Evolutionary conservation across 2,888 invertebrate species (phyloP).

Genomic region (Endotricha flammealis): DNA sequence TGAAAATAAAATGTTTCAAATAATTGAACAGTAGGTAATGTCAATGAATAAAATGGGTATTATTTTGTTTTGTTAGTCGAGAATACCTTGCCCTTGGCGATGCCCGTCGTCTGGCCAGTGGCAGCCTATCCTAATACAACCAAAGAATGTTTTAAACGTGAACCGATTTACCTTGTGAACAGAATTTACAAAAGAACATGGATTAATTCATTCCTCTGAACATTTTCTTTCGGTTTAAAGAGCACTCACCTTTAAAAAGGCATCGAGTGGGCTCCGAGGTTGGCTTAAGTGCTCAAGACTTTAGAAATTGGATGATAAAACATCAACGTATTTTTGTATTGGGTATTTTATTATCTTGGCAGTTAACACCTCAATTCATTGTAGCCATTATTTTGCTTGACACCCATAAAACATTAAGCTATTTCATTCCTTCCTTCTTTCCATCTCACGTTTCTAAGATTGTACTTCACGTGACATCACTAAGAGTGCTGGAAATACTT

Average conservation of each 20-base stretch:
- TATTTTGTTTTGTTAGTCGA: too few relatives aligned
- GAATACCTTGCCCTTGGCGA: too few relatives aligned
- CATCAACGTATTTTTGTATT: constrained; percentile 20
- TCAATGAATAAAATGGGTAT: too few relatives aligned
- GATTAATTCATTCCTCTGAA: constrained; percentile 36
- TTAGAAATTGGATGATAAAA: constrained; percentile 25
- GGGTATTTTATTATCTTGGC: constrained; percentile 11
- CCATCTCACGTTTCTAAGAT: too few relatives aligned
- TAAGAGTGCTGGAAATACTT: too few relatives aligned
- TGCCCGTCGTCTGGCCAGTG: too few relatives aligned
- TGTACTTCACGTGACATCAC: too few relatives aligned
- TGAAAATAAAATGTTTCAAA: too few relatives aligned
- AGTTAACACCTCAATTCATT: constrained; percentile 1
- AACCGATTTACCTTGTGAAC: constrained; percentile 29
- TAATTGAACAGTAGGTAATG: too few relatives aligned
- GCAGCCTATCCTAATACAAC: constrained; percentile 5
- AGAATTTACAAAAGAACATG: constrained; percentile 31
- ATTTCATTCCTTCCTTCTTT: too few relatives aligned
- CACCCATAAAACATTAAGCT: too few relatives aligned
- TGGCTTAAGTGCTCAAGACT: constrained; percentile 33
- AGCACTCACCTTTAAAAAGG: constrained; percentile 35
- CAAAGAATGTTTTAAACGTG: constrained; percentile 29
- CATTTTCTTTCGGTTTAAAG: constrained; percentile 36
- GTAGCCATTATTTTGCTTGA: too few relatives aligned
- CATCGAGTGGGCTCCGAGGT: constrained; percentile 30